Conservation (phyloP, 2,113 vertebrate genomes). For the Antechinus stuartii region DNA sequence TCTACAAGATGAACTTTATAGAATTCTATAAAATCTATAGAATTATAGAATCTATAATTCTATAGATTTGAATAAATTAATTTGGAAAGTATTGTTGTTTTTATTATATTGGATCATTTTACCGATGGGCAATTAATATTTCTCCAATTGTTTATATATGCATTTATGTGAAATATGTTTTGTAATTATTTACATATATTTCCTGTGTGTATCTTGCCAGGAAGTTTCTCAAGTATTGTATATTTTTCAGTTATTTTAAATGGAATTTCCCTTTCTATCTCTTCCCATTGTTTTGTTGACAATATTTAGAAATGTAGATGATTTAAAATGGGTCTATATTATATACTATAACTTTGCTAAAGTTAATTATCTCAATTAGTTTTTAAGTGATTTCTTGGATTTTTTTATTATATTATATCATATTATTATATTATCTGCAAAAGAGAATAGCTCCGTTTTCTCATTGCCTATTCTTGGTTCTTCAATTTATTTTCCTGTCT, state of each 20-base stretch:
- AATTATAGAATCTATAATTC: no score
- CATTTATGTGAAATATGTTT: neutral
- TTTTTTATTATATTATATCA: neutral
- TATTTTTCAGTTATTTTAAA: neutral
- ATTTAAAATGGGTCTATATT: neutral
- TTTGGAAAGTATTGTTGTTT: neutral
- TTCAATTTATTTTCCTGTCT: neutral
- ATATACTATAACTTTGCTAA: neutral
- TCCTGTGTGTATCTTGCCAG: neutral
- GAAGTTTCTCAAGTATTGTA: neutral
- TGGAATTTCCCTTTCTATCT: neutral
- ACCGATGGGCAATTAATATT: neutral
- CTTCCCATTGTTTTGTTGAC: neutral
- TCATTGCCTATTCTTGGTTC: neutral
- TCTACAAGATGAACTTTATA: neutral
- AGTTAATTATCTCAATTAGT: neutral
- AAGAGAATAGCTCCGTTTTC: neutral
- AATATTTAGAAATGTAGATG: neutral
- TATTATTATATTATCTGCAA: neutral
- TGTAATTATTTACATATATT: neutral
- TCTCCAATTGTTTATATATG: neutral
- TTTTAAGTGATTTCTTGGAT: neutral
- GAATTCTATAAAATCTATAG: neutral
- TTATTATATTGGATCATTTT: neutral
- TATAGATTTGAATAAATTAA: neutral